Evolutionary conservation across 2,888 invertebrate species (phyloP), one percentile per base, ranked within the genome.

Genomic region (Adelognathus sp.): DNA sequence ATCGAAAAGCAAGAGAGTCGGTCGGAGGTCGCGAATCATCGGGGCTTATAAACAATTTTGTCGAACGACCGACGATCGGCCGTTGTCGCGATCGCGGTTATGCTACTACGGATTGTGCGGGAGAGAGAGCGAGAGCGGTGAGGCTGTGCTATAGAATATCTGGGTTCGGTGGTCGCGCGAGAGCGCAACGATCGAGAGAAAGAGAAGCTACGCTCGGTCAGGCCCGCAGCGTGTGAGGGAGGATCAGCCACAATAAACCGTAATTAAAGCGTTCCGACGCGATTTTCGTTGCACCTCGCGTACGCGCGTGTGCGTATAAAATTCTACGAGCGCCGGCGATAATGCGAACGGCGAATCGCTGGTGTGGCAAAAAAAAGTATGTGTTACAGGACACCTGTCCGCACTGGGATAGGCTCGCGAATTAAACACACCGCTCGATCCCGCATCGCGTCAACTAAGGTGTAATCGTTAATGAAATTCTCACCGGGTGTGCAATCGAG

Each of bases 21-120:
- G 33, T 33, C 33, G 2, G 24, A 56, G 33, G 63, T 56, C 56
- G 27, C 36, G 24, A n/a, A 6, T 31, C 7, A 18, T 50, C 29
- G 18, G 9, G 50, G 44, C 75, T 31, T 61, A 75, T 66, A 79
- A 75, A 79, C 79, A 79, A 79, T 75, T 71, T 75, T 54, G 76
- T 66, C 69, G 61, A 60, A 71, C n/a, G n/a, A 67, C 58, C 56
- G 69, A 63, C 72, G 66, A 54, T 61, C 73, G 61, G 69, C 67
- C 36, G 75, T n/a, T n/a, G n/a, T n/a, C 61, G 4, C 16, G 1
- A 3, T 16, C 41, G 54, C 39, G 66, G 66, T 74, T 67, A 52
- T 41, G 69, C 52, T 70, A 21, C 63, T 46, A 33, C 39, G 75
- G 54, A 75, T 75, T 66, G 70, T 64, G 54, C 69, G n/a, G n/a